Evolutionary conservation across 1,140 invertebrate genomes (phyloP).

Genomic region (Piezodorus guildinii): DNA sequence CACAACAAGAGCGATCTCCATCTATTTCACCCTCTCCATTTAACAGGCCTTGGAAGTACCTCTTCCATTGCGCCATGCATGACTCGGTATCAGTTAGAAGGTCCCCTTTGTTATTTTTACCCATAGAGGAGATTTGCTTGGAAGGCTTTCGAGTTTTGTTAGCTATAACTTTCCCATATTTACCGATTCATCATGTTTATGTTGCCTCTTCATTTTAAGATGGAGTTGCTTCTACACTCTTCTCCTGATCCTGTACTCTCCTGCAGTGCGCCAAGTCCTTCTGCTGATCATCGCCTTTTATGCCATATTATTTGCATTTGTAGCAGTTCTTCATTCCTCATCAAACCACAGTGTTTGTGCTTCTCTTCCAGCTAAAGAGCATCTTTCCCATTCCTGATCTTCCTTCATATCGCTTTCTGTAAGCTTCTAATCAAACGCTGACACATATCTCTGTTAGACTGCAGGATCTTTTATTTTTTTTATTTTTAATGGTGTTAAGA

Average conservation of each 20-base stretch:
- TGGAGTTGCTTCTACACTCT: neutral
- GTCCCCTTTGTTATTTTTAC: neutral
- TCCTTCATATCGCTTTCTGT: too few relatives aligned
- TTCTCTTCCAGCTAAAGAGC: too few relatives aligned
- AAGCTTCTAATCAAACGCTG: too few relatives aligned
- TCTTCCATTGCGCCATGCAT: neutral
- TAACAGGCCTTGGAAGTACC: constrained; percentile 1
- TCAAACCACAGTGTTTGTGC: too few relatives aligned
- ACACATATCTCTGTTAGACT: too few relatives aligned
- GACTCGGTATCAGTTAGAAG: neutral
- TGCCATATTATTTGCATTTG: too few relatives aligned
- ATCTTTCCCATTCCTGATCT: too few relatives aligned
- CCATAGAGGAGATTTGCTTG: neutral
- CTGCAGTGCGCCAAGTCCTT: neutral
- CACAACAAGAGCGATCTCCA: too few relatives aligned
- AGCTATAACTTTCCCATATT: neutral
- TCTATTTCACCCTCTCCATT: constrained; percentile 5
- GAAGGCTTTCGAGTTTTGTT: neutral
- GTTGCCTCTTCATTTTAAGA: neutral
- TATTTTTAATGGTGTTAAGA: too few relatives aligned
- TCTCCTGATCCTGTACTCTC: neutral
- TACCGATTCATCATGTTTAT: neutral
- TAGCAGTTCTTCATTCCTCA: too few relatives aligned
- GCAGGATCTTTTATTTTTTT: too few relatives aligned
- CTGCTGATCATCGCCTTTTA: neutral